Evolutionary conservation across 2,797 vertebrate species (phyloP).

Genomic region (Microctenopoma stevenorrisi): DNA sequence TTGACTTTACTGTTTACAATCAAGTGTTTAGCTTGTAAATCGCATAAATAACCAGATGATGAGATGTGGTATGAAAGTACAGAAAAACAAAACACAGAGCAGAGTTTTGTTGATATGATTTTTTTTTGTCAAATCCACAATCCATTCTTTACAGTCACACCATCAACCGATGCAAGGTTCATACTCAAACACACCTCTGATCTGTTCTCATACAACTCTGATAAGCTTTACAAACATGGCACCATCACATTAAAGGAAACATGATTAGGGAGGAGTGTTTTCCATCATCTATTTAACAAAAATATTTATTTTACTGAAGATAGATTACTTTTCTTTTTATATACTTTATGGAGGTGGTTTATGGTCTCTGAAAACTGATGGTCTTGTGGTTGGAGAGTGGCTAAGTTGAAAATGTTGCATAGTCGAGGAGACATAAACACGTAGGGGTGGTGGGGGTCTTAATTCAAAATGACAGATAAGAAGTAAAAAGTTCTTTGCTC

Average conservation of each 20-base stretch:
- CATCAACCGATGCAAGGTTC: constrained; percentile 58
- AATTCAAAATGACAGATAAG: constrained; percentile 57
- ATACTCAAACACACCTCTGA: constrained; percentile 59
- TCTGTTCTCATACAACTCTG: constrained; percentile 72
- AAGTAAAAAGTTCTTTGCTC: constrained; percentile 53
- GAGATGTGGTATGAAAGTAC: not conserved
- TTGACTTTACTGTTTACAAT: too few species aligned
- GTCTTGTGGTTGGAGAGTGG: constrained; percentile 63
- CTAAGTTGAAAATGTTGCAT: constrained; percentile 76
- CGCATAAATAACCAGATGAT: not conserved
- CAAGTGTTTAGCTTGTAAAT: too few species aligned
- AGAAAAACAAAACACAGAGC: constrained; percentile 29
- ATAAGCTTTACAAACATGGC: constrained; percentile 78
- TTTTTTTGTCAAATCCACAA: constrained; percentile 53
- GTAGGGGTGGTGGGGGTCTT: constrained; percentile 12
- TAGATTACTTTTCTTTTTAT: constrained; percentile 54
- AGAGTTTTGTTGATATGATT: constrained; percentile 45
- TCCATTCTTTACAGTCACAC: constrained; percentile 71
- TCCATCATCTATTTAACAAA: constrained; percentile 70
- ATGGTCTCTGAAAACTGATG: constrained; percentile 62
- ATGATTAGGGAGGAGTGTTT: constrained; percentile 47
- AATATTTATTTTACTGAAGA: constrained; percentile 72
- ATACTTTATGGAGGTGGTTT: constrained; percentile 71
- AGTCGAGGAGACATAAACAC: constrained; percentile 66
- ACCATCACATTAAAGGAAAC: constrained; percentile 71